phyloP scores from a whole-genome alignment of 2,888 invertebrate genomes.

The Sphaerophoria rueppellii region DNA sequence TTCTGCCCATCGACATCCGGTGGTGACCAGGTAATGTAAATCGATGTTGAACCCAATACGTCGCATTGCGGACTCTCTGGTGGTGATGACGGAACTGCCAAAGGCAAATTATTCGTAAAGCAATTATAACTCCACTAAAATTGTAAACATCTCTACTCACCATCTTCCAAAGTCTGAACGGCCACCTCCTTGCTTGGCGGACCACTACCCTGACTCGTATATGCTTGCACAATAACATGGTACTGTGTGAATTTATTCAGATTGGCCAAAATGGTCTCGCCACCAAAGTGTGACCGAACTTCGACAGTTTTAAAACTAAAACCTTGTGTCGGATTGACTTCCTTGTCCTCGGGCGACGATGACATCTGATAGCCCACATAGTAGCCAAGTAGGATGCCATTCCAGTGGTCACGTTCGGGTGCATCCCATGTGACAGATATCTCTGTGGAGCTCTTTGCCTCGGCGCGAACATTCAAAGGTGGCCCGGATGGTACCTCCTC shows the following conservation, averaged over 20 bases:
- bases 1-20: slow-evolving; percentile 92
- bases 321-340: slow-evolving; percentile 83
- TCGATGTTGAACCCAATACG: slow-evolving; percentile 91
- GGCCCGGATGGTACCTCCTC: slow-evolving; percentile 93
- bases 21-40: slow-evolving; percentile 93
- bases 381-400: slow-evolving; percentile 93
- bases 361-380: slow-evolving; percentile 91
- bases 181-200: slow-evolving; percentile 91
- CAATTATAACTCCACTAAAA: slow-evolving; percentile 64
- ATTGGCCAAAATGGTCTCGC: slow-evolving; percentile 87
- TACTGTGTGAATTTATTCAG: slow-evolving; percentile 91
- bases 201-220: slow-evolving; percentile 93
- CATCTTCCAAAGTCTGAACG: slow-evolving; percentile 92
- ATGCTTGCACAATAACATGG: slow-evolving; percentile 92
- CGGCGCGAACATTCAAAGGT: slow-evolving; percentile 90
- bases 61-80: slow-evolving; percentile 92
- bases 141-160: slow-evolving; percentile 82
- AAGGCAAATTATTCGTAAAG: slow-evolving; percentile 64
- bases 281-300: slow-evolving; percentile 87
- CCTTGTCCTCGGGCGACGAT: slow-evolving; percentile 81
- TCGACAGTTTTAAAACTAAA: slow-evolving; percentile 91
- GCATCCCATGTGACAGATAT: slow-evolving; percentile 93
- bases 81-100: slow-evolving; percentile 91
- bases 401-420: slow-evolving; percentile 92
- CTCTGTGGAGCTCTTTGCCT: slow-evolving; percentile 93